Evolutionary conservation across 2,888 invertebrate species (phyloP).

Genomic region (Ornithoptera priamus): DNA sequence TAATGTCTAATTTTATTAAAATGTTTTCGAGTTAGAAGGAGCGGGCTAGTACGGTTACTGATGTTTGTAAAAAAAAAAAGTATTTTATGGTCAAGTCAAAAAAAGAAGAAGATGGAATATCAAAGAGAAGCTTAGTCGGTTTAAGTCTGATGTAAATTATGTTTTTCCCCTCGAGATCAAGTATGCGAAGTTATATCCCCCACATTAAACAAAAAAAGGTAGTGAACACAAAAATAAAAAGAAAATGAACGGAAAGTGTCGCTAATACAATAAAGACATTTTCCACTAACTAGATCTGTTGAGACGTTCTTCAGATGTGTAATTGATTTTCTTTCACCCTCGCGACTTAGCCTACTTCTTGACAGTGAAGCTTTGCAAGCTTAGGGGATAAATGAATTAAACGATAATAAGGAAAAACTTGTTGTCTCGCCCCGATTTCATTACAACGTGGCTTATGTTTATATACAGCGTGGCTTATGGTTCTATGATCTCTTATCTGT

Average conservation of each 20-base stretch:
- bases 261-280: constrained; percentile 18
- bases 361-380: constrained; percentile 27
- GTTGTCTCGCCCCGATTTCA: constrained; percentile 20
- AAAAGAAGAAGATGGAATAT: no score
- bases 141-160: no score
- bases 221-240: background rate
- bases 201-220: no score
- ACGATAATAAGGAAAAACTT: constrained; percentile 28
- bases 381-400: constrained; percentile 25
- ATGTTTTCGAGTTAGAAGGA: no score
- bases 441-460: constrained; percentile 9
- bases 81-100: no score
- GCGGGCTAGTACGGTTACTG: no score
- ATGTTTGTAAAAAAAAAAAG: no score
- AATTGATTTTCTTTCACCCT: constrained; percentile 29
- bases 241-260: constrained; percentile 2
- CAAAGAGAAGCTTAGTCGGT: no score
- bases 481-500: no score
- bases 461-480: background rate
- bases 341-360: constrained; percentile 28
- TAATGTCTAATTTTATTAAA: no score
- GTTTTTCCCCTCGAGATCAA: no score
- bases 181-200: no score
- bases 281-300: constrained; percentile 16
- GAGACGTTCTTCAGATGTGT: constrained; percentile 27